Conservation (phyloP, 2,113 vertebrate species). For the Anoplopoma fimbria region DNA sequence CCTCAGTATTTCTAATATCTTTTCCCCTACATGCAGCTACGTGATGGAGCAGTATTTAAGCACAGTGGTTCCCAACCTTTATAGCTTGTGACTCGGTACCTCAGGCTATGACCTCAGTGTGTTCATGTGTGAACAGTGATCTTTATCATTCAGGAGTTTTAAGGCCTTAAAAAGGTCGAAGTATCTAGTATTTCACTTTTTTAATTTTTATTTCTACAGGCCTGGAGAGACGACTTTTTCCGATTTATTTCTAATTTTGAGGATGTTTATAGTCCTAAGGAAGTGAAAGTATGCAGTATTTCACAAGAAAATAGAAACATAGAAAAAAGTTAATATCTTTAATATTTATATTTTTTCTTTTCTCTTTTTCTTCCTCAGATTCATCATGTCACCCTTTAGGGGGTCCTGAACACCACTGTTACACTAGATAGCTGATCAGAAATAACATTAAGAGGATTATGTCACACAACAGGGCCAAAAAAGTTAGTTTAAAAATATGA, state of each 20-base stretch:
- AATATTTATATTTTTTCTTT: neutral
- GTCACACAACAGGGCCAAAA: neutral
- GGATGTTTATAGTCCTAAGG: neutral
- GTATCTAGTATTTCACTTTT: neutral
- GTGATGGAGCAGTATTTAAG: neutral
- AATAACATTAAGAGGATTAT: neutral
- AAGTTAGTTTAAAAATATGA: neutral
- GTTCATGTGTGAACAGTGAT: neutral
- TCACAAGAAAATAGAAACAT: neutral
- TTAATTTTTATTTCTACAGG: neutral
- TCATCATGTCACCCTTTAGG: neutral
- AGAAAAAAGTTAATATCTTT: neutral
- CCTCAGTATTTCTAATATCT: neutral
- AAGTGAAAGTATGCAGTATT: neutral
- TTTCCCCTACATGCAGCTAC: neutral
- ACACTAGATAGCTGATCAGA: neutral
- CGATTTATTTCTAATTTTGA: neutral
- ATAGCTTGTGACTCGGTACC: neutral
- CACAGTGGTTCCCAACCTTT: neutral
- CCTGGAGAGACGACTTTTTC: neutral
- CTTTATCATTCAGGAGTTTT: neutral
- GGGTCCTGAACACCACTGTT: neutral
- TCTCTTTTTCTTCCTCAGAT: neutral
- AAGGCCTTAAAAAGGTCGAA: neutral
- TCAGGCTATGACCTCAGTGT: neutral